Base-by-base conservation (phyloP, 2,113 vertebrate genomes). In the Oreotrochilus melanogaster region DNA sequence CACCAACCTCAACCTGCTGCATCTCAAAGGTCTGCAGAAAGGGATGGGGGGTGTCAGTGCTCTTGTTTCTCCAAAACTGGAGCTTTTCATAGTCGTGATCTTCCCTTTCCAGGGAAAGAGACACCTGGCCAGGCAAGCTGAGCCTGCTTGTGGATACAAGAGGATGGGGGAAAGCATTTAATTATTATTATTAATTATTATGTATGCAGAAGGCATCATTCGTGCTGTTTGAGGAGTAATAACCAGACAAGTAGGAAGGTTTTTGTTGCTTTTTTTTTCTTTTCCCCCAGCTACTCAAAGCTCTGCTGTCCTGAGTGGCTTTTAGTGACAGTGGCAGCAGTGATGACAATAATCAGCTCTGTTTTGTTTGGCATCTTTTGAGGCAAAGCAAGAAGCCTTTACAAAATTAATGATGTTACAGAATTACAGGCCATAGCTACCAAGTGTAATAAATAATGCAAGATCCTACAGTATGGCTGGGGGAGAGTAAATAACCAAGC, bases 1-100 rank as follows among this genome's bases (percentile, higher is more conserved):
- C 0, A 81, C 47, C 70, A 6, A 76, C 57, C 97, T 98, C 85
- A 92, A 97, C 80, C 81, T 96, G 9, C 96, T 98, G 92, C 98
- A 97, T 3, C 27, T 98, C 88, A 97, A 96, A 98, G 98, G 98
- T 98, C 86, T 86, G 97, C 22, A 6, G 24, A 27, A 78, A 21
- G 45, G 45, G 8, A 18, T 18, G 69, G 45, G 43, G 35, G 25
- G 17, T 21, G 35, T 21, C 28, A n/a, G 71, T 8, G 78, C 54
- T 76, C 62, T 28, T n/a, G 2, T 27, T 72, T n/a, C 33, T 65
- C 22, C 56, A 6, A 69, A 62, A 70, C 31, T 51, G 61, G 67
- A 69, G 33, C n/a, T 89, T 83, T 33, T 90, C n/a, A 28, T 17
- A 69, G 79, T 18, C 0, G 2, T 15, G 53, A 47, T 18, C 15